These are phyloP conservation scores for Lagopus leucura DNA, from an alignment of 2,113 vertebrate species.

Conservation along the genomic window DNA sequence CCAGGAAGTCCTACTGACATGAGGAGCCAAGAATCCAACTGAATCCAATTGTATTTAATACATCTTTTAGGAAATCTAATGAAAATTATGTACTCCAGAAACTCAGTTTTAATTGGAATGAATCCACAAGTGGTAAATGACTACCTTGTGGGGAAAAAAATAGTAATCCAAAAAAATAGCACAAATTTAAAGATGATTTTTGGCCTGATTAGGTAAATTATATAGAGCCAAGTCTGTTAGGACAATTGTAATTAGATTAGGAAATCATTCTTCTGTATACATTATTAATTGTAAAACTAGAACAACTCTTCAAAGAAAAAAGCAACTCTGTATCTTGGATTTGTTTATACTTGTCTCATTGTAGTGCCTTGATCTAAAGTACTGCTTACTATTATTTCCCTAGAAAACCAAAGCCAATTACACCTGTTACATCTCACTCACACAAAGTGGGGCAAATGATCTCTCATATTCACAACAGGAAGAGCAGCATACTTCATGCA, in stretches of 20 bases:
- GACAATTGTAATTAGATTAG: conserved; percentile 24
- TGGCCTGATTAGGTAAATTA: not conserved
- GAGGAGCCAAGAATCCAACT: conserved; percentile 18
- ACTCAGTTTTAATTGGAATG: conserved; percentile 6
- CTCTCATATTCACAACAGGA: not conserved
- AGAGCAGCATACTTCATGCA: not conserved
- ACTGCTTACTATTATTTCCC: not conserved
- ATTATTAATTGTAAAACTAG: not conserved
- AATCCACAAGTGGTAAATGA: not conserved
- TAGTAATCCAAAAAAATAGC: not conserved
- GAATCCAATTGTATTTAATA: conserved; percentile 30
- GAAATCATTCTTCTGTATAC: not conserved
- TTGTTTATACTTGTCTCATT: not conserved
- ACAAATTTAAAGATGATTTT: not conserved
- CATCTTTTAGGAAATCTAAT: conserved; percentile 33
- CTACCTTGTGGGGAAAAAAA: not conserved
- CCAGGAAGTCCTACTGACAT: not conserved
- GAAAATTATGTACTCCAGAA: not conserved
- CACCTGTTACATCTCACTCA: not conserved
- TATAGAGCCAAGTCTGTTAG: not conserved
- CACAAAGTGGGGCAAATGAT: not conserved
- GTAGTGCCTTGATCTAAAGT: not conserved
- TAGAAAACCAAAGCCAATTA: not conserved
- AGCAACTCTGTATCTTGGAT: not conserved
- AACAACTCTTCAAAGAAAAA: not conserved